Base-by-base conservation (phyloP, 2,888 invertebrate genomes). In the Stenodera caucasica region DNA sequence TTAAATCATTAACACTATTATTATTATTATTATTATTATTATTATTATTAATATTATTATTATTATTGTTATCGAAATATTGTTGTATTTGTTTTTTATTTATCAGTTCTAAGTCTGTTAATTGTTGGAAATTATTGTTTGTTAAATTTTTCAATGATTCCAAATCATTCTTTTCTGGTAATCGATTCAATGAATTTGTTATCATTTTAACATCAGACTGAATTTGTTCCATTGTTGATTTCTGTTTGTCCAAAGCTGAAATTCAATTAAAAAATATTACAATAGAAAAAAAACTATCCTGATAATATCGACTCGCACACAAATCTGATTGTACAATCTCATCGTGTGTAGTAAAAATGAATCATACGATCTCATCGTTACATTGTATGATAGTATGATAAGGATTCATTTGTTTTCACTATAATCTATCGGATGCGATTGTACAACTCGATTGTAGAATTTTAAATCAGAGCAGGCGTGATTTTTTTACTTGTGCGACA, bases 131-230 rank as follows among this genome's bases (percentile, higher is more conserved):
- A 18, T 40, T 40, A 2, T 1, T 9, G 11, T 40, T 9, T 0
- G 90, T 90, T 55, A 85, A 81, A 75, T 91, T 91, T 63, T 85
- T 83, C 32, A 85, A 74, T 11, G 80, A 78, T 58, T 84, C 82
- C 1, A 90, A 77, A 61, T 88, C 86, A 0, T 78, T 72, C 14
- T 79, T 78, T 4, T 82, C 78, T 4, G 87, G 85, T 45, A 87
- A 63, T 29, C 68, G 65, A 23, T 64, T 61, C 21, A 80, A 58
- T 66, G 77, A 73, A n/a, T 67, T 58, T 51, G 72, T 67, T 21
- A 78, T 63, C 4, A 63, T 61, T 68, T 73, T 73, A 0, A 80
- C 59, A 50, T 78, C 78, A 2, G 70, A 62, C 50, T 76, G 60
- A n/a, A 79, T 68, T 60, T 74, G 72, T 58, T 78, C 75, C 9